Evolutionary conservation across 2,888 invertebrate species (phyloP).

Genomic region (Megastigmus dorsalis): DNA sequence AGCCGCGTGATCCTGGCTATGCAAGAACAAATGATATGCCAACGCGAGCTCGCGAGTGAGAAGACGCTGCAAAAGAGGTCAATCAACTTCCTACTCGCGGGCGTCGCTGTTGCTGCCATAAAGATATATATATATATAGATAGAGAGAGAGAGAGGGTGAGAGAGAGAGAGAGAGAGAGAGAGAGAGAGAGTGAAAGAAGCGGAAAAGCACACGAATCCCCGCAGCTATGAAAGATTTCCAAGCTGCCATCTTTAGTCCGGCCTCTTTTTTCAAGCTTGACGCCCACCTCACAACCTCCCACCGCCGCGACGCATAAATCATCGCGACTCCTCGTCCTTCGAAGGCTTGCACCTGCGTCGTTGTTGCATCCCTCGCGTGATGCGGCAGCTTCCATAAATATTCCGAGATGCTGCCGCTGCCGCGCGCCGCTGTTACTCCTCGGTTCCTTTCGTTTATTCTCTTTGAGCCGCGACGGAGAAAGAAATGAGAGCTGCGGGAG

Average conservation of each 20-base stretch:
- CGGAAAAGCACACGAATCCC: no score
- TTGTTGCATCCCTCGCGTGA: conserved; percentile 37
- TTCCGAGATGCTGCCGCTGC: conserved; percentile 54
- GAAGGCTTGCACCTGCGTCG: conserved; percentile 12
- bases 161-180: no score
- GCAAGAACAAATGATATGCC: no score
- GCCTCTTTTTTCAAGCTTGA: conserved; percentile 12
- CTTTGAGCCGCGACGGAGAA: conserved; percentile 50
- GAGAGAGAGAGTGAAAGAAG: conserved; percentile 20
- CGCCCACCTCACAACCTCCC: neutral
- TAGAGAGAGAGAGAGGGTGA: no score
- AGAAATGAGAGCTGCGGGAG: conserved; percentile 30
- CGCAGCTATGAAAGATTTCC: neutral
- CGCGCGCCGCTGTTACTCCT: no score
- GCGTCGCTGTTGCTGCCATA: no score
- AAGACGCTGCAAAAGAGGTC: conserved; percentile 37
- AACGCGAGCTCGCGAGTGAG: no score
- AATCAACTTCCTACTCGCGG: conserved; percentile 27
- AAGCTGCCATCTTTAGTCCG: neutral
- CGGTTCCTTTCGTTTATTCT: conserved; percentile 49
- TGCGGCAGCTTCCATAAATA: conserved; percentile 57
- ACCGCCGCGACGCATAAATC: conserved; percentile 6
- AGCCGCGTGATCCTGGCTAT: no score
- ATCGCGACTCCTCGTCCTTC: neutral
- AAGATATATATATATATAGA: no score